Percentiles rank a stretch among this genome's conserved stretches.
Conservation (phyloP, 1,140 invertebrate species). For the Micrasema longulum region DNA sequence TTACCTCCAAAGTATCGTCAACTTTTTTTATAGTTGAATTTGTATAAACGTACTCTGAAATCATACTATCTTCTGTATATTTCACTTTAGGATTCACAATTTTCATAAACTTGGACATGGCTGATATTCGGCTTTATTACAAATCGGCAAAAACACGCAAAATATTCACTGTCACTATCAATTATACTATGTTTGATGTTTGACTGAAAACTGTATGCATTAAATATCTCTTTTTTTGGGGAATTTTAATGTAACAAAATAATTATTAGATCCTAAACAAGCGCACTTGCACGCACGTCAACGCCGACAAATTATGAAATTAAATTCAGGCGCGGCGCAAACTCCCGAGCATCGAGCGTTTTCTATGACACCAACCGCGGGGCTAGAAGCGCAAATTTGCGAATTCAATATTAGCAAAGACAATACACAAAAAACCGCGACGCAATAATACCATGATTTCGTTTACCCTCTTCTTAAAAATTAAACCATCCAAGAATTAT, state of each 20-base stretch:
- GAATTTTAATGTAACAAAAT: too few relatives aligned
- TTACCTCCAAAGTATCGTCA: slow-evolving; percentile 58
- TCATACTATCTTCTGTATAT: slow-evolving; percentile 38
- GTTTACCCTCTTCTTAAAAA: too few relatives aligned
- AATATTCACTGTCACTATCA: too few relatives aligned
- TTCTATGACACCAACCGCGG: not conserved
- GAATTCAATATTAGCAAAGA: too few relatives aligned
- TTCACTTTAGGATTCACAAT: slow-evolving; percentile 46
- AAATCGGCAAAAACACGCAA: not conserved
- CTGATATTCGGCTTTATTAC: not conserved
- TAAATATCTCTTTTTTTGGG: too few relatives aligned
- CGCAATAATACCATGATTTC: too few relatives aligned
- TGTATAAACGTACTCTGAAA: slow-evolving; percentile 46
- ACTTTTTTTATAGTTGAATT: slow-evolving; percentile 43
- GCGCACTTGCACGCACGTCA: not conserved
- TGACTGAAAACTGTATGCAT: too few relatives aligned
- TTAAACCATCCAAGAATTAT: too few relatives aligned
- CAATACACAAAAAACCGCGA: too few relatives aligned
- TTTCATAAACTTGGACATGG: slow-evolving; percentile 40
- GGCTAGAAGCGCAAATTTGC: slow-evolving; percentile 7
- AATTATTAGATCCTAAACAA: too few relatives aligned
- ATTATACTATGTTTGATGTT: too few relatives aligned
- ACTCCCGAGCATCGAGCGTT: not conserved
- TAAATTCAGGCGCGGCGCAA: slow-evolving; percentile 19
- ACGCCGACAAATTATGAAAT: not conserved